phyloP scores from a whole-genome alignment of 2,888 invertebrate species.

The Apodemia mormo region DNA sequence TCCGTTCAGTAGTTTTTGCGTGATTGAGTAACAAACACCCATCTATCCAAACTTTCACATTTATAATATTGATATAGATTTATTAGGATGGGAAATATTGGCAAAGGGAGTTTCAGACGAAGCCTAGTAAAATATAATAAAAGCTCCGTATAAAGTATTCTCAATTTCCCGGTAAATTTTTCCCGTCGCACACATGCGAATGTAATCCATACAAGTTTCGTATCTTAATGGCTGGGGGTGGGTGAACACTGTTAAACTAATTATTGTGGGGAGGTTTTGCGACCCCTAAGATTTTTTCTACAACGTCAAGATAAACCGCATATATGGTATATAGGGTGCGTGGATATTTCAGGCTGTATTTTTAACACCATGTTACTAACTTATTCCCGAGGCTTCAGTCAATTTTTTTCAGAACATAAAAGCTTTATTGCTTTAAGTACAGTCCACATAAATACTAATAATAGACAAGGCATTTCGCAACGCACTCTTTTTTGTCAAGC shows the following conservation, averaged over 20 bases:
- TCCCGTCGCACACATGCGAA: conserved; percentile 33
- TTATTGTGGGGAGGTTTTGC: conserved; percentile 40
- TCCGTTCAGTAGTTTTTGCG: too few relatives aligned
- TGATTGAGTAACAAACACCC: too few relatives aligned
- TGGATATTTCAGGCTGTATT: conserved; percentile 24
- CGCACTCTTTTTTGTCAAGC: too few relatives aligned
- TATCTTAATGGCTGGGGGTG: conserved; percentile 39
- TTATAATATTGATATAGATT: too few relatives aligned
- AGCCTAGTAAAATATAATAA: conserved; percentile 9
- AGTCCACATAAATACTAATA: too few relatives aligned
- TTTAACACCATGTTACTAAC: not conserved
- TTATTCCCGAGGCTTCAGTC: too few relatives aligned
- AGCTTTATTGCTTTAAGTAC: too few relatives aligned
- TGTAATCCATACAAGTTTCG: conserved; percentile 22
- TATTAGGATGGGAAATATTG: too few relatives aligned
- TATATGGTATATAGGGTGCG: conserved; percentile 22
- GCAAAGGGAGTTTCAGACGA: not conserved
- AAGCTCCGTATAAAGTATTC: conserved; percentile 27
- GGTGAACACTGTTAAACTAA: conserved; percentile 66
- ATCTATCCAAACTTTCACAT: too few relatives aligned
- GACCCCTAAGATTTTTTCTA: conserved; percentile 35
- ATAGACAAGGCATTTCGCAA: too few relatives aligned
- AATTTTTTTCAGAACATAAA: too few relatives aligned
- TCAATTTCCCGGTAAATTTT: conserved; percentile 39
- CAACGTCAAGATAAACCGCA: conserved; percentile 22